Evolutionary conservation across 2,113 vertebrate genomes (phyloP).

Genomic region (Symphodus melops): DNA sequence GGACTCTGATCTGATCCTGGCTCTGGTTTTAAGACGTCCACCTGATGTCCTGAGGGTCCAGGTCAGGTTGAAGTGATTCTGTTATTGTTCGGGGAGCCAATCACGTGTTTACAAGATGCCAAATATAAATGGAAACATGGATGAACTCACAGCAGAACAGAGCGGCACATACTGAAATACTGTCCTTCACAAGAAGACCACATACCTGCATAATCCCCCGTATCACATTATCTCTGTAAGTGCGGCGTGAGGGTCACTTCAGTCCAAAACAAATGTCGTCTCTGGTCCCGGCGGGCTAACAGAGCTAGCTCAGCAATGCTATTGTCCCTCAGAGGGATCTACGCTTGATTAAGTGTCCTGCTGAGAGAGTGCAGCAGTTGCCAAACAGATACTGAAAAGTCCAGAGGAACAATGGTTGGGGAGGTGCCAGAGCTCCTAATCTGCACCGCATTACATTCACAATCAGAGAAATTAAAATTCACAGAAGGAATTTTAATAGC

Average conservation of each 20-base stretch:
- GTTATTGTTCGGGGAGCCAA: too few species aligned
- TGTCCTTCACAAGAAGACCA: not conserved
- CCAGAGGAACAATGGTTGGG: slow-evolving; percentile 34
- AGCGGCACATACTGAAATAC: too few species aligned
- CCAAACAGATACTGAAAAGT: slow-evolving; percentile 52
- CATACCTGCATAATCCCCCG: not conserved
- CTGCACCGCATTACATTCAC: slow-evolving; percentile 8
- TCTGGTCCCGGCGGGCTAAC: slow-evolving; percentile 36
- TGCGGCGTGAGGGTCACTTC: slow-evolving; percentile 33
- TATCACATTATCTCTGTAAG: slow-evolving; percentile 6
- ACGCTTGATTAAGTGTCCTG: slow-evolving; percentile 61
- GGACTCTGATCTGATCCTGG: too few species aligned
- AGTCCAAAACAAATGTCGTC: slow-evolving; percentile 44
- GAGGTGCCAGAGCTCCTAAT: slow-evolving; percentile 43
- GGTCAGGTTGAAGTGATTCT: too few species aligned
- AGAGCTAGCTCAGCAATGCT: slow-evolving; percentile 44
- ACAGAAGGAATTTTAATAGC: not conserved
- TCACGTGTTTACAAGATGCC: too few species aligned
- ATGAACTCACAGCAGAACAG: too few species aligned
- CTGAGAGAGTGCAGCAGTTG: slow-evolving; percentile 51
- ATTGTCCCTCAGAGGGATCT: slow-evolving; percentile 63
- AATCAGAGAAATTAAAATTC: slow-evolving; percentile 6
- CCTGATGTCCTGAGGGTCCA: too few species aligned
- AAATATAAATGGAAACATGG: too few species aligned
- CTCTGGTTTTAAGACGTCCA: too few species aligned